Evolutionary conservation across 2,888 invertebrate species (phyloP), one percentile per base, ranked within the genome.

Genomic region (Lordiphosa fenestrarum): DNA sequence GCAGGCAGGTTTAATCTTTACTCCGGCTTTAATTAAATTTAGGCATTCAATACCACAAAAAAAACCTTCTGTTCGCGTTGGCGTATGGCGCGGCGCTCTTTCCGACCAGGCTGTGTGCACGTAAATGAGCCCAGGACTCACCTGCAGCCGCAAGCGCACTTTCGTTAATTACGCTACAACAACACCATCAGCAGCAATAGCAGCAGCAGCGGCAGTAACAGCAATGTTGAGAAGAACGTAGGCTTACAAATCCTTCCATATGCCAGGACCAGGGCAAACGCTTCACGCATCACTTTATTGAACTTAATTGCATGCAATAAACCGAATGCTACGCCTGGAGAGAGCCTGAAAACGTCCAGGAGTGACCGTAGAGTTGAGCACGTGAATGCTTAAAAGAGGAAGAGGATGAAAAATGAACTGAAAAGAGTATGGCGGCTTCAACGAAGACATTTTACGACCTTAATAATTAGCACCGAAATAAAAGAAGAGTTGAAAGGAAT

Each of bases 221-320:
- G 53, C 48, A 23, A 58, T 40, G 41, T 33, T 44, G 36, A 54
- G 23, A 42, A 10, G 47, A 38, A 25, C 33, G 38, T 37, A 63
- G 64, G 48, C 48, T 40, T 64, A 39, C 64, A 64, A 62, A 64
- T 62, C 44, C 55, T 46, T 48, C 19, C 36, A 63, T 36, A 56
- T 49, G 56, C 49, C 40, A 39, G 44, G 30, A 44, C 42, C 30
- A 7, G 30, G 36, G 15, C 51, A 54, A 65, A 62, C 44, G 56
- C 35, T 53, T 42, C 56, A 30, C 30, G 68, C 66, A 72, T 63
- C 75, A 69, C 66, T 70, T 72, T 83, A 76, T 84, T 77, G 78
- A 77, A 81, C 81, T 81, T 78, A 78, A 84, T 84, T 78, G 84
- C 73, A 73, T 73, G 77, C 77, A 84, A 84, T 78, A 84, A 78